phyloP scores from a whole-genome alignment of 2,888 invertebrate genomes.

The Trissonchulus latispiculum region DNA sequence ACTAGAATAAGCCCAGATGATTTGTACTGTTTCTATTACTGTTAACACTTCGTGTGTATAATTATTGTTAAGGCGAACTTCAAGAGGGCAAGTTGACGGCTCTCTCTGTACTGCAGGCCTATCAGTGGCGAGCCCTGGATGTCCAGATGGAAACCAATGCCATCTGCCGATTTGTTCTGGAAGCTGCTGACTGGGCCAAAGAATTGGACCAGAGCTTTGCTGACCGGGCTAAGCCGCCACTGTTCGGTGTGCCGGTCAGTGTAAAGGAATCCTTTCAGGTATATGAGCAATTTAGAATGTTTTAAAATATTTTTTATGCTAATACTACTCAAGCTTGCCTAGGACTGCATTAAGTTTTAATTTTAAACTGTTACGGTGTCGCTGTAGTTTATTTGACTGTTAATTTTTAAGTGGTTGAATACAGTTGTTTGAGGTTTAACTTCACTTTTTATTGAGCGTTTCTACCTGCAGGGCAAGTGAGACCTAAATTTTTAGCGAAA shows the following conservation, averaged over 20 bases:
- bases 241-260: constrained; percentile 41
- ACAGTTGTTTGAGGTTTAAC: no score
- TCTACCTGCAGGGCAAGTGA: no score
- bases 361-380: no score
- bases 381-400: no score
- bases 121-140: constrained; percentile 33
- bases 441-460: no score
- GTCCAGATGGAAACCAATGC: constrained; percentile 36
- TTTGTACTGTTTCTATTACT: constrained; percentile 54
- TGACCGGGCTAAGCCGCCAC: constrained; percentile 33
- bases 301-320: no score
- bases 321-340: no score
- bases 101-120: constrained; percentile 32
- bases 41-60: neutral
- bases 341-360: no score
- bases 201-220: constrained; percentile 14
- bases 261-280: constrained; percentile 33
- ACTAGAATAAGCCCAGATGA: constrained; percentile 62
- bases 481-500: no score
- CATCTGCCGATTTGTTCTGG: constrained; percentile 33
- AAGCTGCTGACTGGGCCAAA: constrained; percentile 32
- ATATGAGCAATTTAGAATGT: no score
- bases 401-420: no score
- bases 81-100: neutral
- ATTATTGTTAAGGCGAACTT: neutral